Conservation (phyloP, 2,113 vertebrate species). For the Odontophorus gujanensis region DNA sequence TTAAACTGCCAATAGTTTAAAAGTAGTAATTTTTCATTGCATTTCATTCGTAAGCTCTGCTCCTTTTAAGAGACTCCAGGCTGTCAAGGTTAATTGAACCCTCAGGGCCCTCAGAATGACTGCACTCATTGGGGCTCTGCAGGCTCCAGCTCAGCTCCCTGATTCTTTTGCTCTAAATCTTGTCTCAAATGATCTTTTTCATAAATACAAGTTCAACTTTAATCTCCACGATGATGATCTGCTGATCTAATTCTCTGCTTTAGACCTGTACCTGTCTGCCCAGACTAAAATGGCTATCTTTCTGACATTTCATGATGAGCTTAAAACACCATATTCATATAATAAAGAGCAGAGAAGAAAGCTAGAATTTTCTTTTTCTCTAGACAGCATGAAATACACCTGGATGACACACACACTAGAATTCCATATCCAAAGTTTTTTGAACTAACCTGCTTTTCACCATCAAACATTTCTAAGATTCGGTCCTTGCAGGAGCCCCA, state of each 20-base stretch:
- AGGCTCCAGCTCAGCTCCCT: constrained; percentile 34
- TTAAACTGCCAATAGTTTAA: constrained; percentile 69
- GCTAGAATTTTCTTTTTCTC: background rate
- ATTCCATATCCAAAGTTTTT: background rate
- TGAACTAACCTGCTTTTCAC: background rate
- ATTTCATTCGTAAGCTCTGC: constrained; percentile 40
- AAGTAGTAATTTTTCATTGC: constrained; percentile 64
- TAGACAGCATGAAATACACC: background rate
- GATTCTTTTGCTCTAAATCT: constrained; percentile 49
- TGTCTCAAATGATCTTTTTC: constrained; percentile 26
- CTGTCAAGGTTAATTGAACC: constrained; percentile 74
- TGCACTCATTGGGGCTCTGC: constrained; percentile 17
- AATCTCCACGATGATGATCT: constrained; percentile 3
- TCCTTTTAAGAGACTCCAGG: constrained; percentile 57
- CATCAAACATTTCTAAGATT: background rate
- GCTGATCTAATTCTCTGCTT: constrained; percentile 22
- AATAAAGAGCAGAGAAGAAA: background rate
- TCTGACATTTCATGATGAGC: background rate
- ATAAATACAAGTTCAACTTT: constrained; percentile 58
- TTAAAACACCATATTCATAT: background rate
- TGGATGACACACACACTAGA: background rate
- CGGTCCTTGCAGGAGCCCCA: background rate
- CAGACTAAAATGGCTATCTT: background rate
- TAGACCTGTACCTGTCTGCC: background rate
- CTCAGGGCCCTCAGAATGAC: constrained; percentile 41